Conservation (phyloP, 2,113 vertebrate genomes). For the Morone chrysops region DNA sequence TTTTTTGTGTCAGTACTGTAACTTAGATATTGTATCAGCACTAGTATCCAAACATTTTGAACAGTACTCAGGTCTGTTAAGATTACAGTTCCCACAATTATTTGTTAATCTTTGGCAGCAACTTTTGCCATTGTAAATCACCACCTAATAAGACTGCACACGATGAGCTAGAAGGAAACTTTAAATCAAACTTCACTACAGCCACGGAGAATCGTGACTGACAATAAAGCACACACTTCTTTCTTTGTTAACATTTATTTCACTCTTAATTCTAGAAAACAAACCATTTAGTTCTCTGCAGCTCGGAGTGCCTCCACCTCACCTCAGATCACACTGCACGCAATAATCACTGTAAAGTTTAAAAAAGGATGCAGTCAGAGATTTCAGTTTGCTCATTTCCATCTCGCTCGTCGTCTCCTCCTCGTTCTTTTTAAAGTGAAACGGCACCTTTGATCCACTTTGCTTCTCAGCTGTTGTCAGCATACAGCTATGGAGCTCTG, state of each 20-base stretch:
- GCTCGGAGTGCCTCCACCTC: not conserved
- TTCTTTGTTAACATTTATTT: not conserved
- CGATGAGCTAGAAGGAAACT: not conserved
- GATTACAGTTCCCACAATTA: not conserved
- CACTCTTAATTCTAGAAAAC: not conserved
- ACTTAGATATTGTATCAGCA: not conserved
- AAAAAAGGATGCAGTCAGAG: not conserved
- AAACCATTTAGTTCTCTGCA: constrained; percentile 2
- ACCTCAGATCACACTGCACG: not conserved
- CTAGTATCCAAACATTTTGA: not conserved
- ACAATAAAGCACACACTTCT: not conserved
- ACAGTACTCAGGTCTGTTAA: not conserved
- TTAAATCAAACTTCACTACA: not conserved
- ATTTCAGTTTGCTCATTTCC: not conserved
- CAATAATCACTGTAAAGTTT: constrained; percentile 2
- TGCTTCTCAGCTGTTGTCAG: not conserved
- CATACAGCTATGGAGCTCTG: not conserved
- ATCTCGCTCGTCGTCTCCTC: not conserved
- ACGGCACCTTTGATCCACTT: constrained; percentile 1
- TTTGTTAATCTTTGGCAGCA: not conserved
- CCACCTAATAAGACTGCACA: not conserved
- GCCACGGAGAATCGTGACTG: not conserved
- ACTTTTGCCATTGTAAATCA: not conserved
- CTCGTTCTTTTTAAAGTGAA: not conserved
- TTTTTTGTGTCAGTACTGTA: too few species aligned